Conservation (phyloP, 2,888 invertebrate species). For the Timandra comae region DNA sequence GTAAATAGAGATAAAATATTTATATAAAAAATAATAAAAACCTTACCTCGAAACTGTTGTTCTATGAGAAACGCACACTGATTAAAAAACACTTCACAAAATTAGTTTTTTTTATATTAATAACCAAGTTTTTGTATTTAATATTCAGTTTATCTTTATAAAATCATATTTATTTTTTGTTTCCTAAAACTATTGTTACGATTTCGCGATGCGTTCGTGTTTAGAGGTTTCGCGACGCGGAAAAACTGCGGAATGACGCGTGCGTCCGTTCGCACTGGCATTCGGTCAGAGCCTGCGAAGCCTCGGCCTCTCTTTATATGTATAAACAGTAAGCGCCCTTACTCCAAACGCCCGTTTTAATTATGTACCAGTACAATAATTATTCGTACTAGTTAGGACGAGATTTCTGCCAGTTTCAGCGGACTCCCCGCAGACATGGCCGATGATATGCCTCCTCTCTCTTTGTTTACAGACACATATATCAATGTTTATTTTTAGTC, state of each 20-base stretch:
- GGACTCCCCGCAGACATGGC: conserved; percentile 10
- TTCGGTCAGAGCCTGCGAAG: conserved; percentile 40
- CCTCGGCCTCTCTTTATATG: conserved; percentile 35
- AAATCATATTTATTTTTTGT: not conserved
- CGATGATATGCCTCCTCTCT: conserved; percentile 2
- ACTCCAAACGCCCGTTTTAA: conserved; percentile 49
- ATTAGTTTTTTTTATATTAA: no score
- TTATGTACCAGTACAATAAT: conserved; percentile 39
- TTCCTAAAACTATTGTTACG: not conserved
- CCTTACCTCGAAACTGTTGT: no score
- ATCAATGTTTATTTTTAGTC: conserved; percentile 46
- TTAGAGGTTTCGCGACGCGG: not conserved
- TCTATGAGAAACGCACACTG: no score
- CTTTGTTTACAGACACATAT: conserved; percentile 22
- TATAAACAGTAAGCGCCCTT: conserved; percentile 56
- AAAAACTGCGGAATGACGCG: conserved; percentile 24
- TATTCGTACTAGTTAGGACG: conserved; percentile 62
- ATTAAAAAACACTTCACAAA: no score
- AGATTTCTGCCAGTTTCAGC: conserved; percentile 60
- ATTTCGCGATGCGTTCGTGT: not conserved
- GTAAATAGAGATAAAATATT: no score
- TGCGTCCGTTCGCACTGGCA: conserved; percentile 32
- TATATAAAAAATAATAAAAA: no score
- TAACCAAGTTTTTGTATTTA: not conserved
- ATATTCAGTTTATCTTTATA: not conserved